These are phyloP conservation scores for Bruchidius siliquastri DNA, from an alignment of 2,888 invertebrate species.

Conservation along the genomic window DNA sequence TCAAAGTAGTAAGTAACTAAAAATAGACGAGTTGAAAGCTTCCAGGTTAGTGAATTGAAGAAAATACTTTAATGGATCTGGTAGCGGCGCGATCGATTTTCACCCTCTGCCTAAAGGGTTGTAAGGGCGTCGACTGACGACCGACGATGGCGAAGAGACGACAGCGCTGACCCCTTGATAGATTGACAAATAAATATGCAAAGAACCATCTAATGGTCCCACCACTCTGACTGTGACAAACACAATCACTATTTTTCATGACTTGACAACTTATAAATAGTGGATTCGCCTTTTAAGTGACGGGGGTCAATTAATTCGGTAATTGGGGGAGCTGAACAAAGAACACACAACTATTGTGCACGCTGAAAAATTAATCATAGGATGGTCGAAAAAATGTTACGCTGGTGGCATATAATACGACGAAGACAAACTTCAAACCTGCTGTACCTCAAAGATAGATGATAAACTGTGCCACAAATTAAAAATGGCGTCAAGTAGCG, in stretches of 20 bases:
- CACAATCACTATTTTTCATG: slow-evolving; percentile 26
- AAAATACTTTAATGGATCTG: slow-evolving; percentile 40
- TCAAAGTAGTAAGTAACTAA: slow-evolving; percentile 19
- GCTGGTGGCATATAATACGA: neutral
- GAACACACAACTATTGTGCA: neutral
- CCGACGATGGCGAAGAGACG: slow-evolving; percentile 15
- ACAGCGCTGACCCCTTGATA: slow-evolving; percentile 35
- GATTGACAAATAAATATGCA: slow-evolving; percentile 41
- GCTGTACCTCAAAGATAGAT: too few species aligned
- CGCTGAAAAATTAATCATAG: neutral
- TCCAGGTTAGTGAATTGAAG: slow-evolving; percentile 37
- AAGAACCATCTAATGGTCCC: slow-evolving; percentile 31
- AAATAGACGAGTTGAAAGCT: slow-evolving; percentile 36
- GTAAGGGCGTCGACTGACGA: slow-evolving; percentile 15
- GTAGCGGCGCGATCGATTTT: slow-evolving; percentile 36
- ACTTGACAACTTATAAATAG: slow-evolving; percentile 23
- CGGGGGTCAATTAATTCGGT: neutral
- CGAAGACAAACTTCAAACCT: neutral
- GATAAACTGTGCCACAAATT: too few species aligned
- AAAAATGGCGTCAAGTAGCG: too few species aligned
- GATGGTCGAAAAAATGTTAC: neutral
- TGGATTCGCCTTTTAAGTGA: slow-evolving; percentile 6
- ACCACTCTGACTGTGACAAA: slow-evolving; percentile 22
- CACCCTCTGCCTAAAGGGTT: slow-evolving; percentile 36
- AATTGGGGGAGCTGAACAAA: neutral